phyloP scores from a whole-genome alignment of 1,140 invertebrate species.

The Drosophila yakuba region DNA sequence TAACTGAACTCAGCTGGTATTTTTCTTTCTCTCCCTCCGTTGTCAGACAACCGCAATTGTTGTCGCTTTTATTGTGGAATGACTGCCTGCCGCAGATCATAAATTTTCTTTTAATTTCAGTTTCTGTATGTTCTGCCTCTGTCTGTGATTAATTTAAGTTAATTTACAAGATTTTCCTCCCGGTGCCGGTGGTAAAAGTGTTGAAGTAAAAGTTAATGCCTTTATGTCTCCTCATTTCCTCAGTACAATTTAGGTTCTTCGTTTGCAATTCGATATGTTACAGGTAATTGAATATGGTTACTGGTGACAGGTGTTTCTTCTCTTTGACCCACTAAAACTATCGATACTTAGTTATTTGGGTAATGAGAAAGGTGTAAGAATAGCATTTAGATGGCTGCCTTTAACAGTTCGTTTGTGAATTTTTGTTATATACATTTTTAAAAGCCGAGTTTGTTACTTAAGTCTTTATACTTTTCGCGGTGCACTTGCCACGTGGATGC shows the following conservation, averaged over 20 bases:
- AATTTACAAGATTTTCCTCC: slow-evolving; percentile 30
- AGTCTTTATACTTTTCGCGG: too few species aligned
- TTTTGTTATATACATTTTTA: too few species aligned
- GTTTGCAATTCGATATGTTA: slow-evolving; percentile 4
- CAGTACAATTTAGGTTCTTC: slow-evolving; percentile 1
- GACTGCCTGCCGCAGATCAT: slow-evolving; percentile 46
- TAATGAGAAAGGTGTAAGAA: not conserved
- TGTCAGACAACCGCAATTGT: slow-evolving; percentile 24
- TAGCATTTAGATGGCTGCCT: too few species aligned
- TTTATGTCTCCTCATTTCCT: not conserved
- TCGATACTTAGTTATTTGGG: not conserved
- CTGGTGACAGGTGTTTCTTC: slow-evolving; percentile 3
- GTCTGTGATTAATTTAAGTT: slow-evolving; percentile 27
- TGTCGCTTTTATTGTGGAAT: slow-evolving; percentile 48
- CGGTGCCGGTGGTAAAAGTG: slow-evolving; percentile 11
- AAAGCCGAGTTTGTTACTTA: too few species aligned
- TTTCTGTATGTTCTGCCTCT: slow-evolving; percentile 36
- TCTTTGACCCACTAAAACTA: not conserved
- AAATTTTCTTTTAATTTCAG: slow-evolving; percentile 75
- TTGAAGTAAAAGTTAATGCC: slow-evolving; percentile 16
- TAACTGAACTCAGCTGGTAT: not conserved
- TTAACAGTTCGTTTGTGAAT: too few species aligned
- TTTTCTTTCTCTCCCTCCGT: not conserved
- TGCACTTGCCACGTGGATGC: slow-evolving; percentile 57
- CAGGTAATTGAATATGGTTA: slow-evolving; percentile 1